Base-by-base conservation (phyloP, 37 sponge, comb jelly and placozoan genomes). In the Spongia lamella region DNA sequence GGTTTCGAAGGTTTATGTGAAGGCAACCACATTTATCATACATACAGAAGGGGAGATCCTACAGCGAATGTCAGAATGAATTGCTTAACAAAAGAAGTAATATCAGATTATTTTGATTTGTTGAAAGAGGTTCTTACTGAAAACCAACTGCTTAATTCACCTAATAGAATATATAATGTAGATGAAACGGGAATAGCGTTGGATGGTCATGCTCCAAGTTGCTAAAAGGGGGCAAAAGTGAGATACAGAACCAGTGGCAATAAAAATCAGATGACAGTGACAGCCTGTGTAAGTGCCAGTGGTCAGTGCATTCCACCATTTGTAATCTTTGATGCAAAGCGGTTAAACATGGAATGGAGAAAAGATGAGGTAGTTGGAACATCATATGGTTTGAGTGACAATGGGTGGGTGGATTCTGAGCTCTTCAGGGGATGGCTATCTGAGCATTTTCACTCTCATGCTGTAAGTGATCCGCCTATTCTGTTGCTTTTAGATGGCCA, bases 251-350 rank as follows among this genome's bases (percentile, higher is more conserved):
- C 5, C 15, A 7, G 15, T 15, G 59, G 59, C 59, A 57, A 57
- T 7, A 57, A 57, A 16, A 16, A 57, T 7, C 59, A 57, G 14
- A 57, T 57, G 7, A 11, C 59, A 27, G 59, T 57, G 6, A 57
- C 13, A 15, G 24, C 15, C 13, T 57, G 59, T 57, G 59, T 7
- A 7, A 57, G 13, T 57, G 59, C 59, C 5, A 26, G 6, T 57
- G 59, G 59, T 21, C 59, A 57, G 59, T 57, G 15, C 24, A 57
- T 57, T 27, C 59, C 59, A 15, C 59, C 59, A 27, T 16, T 57
- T 7, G 59, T 57, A 7, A 26, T 57, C 27, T 57, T 57, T 57
- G 59, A 57, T 7, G 59, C 15, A 57, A 57, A 57, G 59, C 13
- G 13, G 15, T 16, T 57, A 21, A 57, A 57, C 14, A 7, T 16